These are phyloP conservation scores for Yponomeuta malinellus DNA, from an alignment of 2,888 invertebrate species.

Conservation along the genomic window DNA sequence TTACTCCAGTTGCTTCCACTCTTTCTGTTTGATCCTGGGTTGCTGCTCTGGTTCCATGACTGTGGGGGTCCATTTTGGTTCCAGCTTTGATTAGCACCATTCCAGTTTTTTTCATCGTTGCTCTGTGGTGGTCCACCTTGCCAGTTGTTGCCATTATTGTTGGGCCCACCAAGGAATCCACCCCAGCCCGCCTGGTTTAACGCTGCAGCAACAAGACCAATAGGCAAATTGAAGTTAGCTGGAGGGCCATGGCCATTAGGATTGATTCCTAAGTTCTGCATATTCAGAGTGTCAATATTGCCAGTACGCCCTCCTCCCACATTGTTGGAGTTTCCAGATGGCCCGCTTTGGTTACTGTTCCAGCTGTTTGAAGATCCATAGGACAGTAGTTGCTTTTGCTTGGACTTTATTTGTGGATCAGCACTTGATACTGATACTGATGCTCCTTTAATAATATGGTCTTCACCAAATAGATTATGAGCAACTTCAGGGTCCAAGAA, in stretches of 20 bases:
- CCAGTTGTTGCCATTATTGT: slow-evolving; percentile 83
- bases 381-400: slow-evolving; percentile 61
- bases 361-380: slow-evolving; percentile 50
- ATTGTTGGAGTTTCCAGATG: slow-evolving; percentile 50
- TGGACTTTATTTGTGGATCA: slow-evolving; percentile 84
- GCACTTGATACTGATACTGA: slow-evolving; percentile 93
- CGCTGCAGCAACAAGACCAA: slow-evolving; percentile 89
- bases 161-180: slow-evolving; percentile 63
- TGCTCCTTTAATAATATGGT: slow-evolving; percentile 94
- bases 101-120: slow-evolving; percentile 69
- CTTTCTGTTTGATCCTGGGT: slow-evolving; percentile 55
- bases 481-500: slow-evolving; percentile 95
- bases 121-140: slow-evolving; percentile 78
- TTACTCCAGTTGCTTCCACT: slow-evolving; percentile 52
- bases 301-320: slow-evolving; percentile 69
- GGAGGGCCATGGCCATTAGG: slow-evolving; percentile 74
- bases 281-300: slow-evolving; percentile 90
- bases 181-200: slow-evolving; percentile 86
- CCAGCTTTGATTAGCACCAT: slow-evolving; percentile 71
- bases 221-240: slow-evolving; percentile 74
- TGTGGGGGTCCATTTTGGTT: slow-evolving; percentile 69
- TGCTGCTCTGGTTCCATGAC: slow-evolving; percentile 62
- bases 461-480: slow-evolving; percentile 92
- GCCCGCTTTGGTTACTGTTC: slow-evolving; percentile 65
- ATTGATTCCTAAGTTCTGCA: slow-evolving; percentile 89